These are phyloP conservation scores for Meliscaeva auricollis DNA, from an alignment of 2,888 invertebrate genomes.

Conservation along the genomic window DNA sequence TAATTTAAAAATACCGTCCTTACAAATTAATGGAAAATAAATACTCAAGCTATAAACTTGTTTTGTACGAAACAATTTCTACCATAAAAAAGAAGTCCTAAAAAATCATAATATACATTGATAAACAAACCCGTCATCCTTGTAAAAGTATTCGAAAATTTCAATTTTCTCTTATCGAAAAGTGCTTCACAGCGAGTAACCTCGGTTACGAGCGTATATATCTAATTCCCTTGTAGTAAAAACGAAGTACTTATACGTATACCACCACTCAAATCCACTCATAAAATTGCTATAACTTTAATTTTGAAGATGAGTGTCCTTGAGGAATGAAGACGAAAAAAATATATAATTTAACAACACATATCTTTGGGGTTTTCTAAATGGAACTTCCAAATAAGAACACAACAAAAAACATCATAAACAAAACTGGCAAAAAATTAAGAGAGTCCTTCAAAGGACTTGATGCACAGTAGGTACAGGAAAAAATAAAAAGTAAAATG, in stretches of 20 bases:
- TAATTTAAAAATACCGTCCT: not conserved
- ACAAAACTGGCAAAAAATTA: not conserved
- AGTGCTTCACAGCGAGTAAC: slow-evolving; percentile 8
- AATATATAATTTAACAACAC: slow-evolving; percentile 3
- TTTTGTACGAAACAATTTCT: not conserved
- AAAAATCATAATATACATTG: too few relatives aligned
- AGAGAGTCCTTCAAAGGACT: slow-evolving; percentile 40
- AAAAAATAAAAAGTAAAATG: slow-evolving; percentile 4
- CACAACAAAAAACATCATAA: slow-evolving; percentile 19
- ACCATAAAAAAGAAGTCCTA: not conserved
- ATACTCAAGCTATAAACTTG: not conserved
- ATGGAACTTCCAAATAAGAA: slow-evolving; percentile 53
- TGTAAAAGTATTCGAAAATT: not conserved
- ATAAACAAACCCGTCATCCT: too few relatives aligned
- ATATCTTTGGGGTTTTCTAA: slow-evolving; percentile 2
- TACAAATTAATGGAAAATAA: not conserved
- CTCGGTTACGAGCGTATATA: not conserved
- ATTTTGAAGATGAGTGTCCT: slow-evolving; percentile 4
- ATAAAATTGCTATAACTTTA: slow-evolving; percentile 20
- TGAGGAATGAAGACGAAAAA: not conserved
- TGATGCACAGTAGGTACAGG: not conserved
- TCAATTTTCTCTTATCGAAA: slow-evolving; percentile 15
- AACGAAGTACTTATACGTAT: not conserved
- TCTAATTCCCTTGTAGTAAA: not conserved
- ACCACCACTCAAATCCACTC: slow-evolving; percentile 8